phyloP scores from a whole-genome alignment of 2,888 invertebrate species.

The Dicycla oo region DNA sequence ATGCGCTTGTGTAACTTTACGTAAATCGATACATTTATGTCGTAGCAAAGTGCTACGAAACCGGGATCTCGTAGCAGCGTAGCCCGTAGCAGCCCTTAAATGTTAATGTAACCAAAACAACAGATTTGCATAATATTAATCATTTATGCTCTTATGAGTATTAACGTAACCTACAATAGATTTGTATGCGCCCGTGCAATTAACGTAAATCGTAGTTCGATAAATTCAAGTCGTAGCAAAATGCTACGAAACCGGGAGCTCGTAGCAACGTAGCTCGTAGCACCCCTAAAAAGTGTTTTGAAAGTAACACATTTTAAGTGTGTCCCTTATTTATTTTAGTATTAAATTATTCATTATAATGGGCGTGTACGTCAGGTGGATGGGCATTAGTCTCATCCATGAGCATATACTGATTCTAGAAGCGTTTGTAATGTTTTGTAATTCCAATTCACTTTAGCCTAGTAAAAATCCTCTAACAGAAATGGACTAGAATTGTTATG shows the following conservation, averaged over 20 bases:
- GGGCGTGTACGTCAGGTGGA: too few relatives aligned
- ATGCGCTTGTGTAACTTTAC: not conserved
- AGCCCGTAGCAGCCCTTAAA: constrained; percentile 2
- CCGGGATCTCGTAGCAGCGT: constrained; percentile 14
- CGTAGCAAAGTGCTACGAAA: constrained; percentile 27
- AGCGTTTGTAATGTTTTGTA: not conserved
- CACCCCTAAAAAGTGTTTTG: not conserved
- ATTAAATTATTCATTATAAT: not conserved
- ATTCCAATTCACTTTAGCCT: not conserved
- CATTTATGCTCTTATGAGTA: not conserved
- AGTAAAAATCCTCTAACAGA: not conserved
- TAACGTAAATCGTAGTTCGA: not conserved
- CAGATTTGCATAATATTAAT: not conserved
- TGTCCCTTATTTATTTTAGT: not conserved
- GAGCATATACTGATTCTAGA: not conserved
- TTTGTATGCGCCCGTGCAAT: not conserved
- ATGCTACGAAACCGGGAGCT: constrained; percentile 20
- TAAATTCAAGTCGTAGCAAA: constrained; percentile 29
- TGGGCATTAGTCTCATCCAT: not conserved
- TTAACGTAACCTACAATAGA: not conserved
- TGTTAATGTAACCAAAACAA: not conserved
- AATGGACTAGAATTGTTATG: not conserved
- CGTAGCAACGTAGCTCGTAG: constrained; percentile 41
- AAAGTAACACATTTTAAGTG: not conserved
- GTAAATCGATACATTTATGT: not conserved